Evolutionary conservation across 23 tunicate genomes (phyloP), one percentile per base, ranked within the genome.

Genomic region (Phallusia fumigata): DNA sequence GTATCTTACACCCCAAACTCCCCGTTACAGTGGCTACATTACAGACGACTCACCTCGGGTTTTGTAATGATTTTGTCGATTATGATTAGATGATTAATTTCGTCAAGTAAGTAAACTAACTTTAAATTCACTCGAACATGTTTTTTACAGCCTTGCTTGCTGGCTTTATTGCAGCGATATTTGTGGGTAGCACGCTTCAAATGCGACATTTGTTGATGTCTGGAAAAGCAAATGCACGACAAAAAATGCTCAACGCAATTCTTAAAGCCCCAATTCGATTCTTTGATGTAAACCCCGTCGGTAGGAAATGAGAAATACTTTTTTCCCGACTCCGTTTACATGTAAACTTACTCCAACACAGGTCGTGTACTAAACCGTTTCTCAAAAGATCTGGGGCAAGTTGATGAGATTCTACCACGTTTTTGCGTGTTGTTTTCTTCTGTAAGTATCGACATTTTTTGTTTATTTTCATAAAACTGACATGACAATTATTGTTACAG

Each of bases 341-440:
- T 51, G 15, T 51, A 13, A 18, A 18, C 18, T 15, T 13, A 13
- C 18, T 13, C 18, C 18, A 51, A 51, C 58, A 51, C 58, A 91
- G 96, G 98, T 32, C 34, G 90, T 1, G 69, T 95, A 51, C 50
- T 95, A 52, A 95, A 95, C 82, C 76, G 99, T 84, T 96, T 96
- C 84, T 90, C 99, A 31, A 96, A 96, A 77, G 99, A 96, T 47
- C 74, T 96, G 78, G 91, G 96, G 18, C 93, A 88, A 80, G 88
- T 96, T n/a, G n/a, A n/a, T n/a, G n/a, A n/a, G n/a, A n/a, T n/a
- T n/a, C n/a, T n/a, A n/a, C n/a, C n/a, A n/a, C n/a, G n/a, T n/a
- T n/a, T n/a, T n/a, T n/a, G n/a, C n/a, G n/a, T n/a, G n/a, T n/a
- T n/a, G n/a, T n/a, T n/a, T n/a, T n/a, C n/a, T n/a, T n/a, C n/a